These are phyloP conservation scores for Eleutherodactylus coqui DNA, from an alignment of 2,797 vertebrate genomes.

Conservation along the genomic window DNA sequence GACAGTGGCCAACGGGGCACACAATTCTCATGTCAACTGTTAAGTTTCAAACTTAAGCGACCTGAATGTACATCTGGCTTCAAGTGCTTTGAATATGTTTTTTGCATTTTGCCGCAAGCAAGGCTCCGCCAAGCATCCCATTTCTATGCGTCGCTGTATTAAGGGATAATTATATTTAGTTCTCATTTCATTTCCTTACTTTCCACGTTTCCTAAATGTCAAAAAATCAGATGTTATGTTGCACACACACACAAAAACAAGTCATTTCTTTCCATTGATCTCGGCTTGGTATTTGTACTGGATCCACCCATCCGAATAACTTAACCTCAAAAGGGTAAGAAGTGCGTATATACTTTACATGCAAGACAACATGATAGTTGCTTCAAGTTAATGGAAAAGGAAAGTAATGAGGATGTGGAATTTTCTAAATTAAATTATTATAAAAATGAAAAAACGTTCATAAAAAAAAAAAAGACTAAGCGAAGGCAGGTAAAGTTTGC, in stretches of 20 bases:
- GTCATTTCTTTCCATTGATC: constrained; percentile 49
- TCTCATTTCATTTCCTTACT: constrained; percentile 59
- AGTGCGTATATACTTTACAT: constrained; percentile 23
- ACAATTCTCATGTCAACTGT: background rate
- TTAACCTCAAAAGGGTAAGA: constrained; percentile 37
- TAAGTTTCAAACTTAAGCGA: constrained; percentile 24
- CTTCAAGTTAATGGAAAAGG: constrained; percentile 12
- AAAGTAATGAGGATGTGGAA: background rate
- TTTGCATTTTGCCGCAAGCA: constrained; percentile 3
- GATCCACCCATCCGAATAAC: constrained; percentile 43
- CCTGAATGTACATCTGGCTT: constrained; percentile 32
- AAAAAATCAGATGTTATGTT: constrained; percentile 55
- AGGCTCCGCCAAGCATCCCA: constrained; percentile 31
- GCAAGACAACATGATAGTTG: constrained; percentile 3
- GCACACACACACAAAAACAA: constrained; percentile 33
- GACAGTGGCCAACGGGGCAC: constrained; percentile 2
- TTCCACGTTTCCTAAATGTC: constrained; percentile 46
- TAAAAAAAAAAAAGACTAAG: background rate
- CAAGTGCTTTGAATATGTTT: background rate
- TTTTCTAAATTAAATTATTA: constrained; percentile 17
- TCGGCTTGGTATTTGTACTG: constrained; percentile 14
- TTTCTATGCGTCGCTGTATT: constrained; percentile 33
- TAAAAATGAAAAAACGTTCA: background rate
- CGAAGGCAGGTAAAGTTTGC: background rate
- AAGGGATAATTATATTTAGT: constrained; percentile 55